A percentile compares a stretch with the other conserved stretches of the same genome.
phyloP scores from a whole-genome alignment of 2,797 vertebrate species.

The Bryconaethiops microstoma region DNA sequence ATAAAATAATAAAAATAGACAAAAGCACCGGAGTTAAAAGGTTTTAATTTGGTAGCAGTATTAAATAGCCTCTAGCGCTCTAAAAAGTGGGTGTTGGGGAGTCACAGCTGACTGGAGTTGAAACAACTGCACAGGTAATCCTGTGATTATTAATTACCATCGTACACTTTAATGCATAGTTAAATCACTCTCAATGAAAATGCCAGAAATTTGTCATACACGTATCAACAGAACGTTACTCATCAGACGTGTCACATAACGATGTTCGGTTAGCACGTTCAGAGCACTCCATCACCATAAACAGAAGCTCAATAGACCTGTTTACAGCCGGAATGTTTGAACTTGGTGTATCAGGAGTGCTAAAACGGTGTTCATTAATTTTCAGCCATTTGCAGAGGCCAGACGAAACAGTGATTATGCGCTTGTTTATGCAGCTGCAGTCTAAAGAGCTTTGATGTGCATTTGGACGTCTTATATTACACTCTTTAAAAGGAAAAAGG shows the following conservation, averaged over 20 bases:
- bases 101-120: neutral
- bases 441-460: neutral
- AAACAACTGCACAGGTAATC: slow-evolving; percentile 1
- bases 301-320: neutral
- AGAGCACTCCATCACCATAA: slow-evolving; percentile 1
- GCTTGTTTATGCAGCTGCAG: neutral
- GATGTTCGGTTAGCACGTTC: slow-evolving; percentile 10
- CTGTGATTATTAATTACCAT: neutral
- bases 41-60: too few relatives aligned
- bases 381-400: neutral
- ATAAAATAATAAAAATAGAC: too few relatives aligned
- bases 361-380: neutral
- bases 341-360: neutral
- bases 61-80: too few relatives aligned
- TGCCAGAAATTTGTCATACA: neutral
- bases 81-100: neutral
- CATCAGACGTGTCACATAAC: slow-evolving; percentile 19
- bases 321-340: neutral
- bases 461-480: too few relatives aligned
- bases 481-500: too few relatives aligned
- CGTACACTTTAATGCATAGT: neutral
- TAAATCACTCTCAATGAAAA: slow-evolving; percentile 9
- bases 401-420: neutral
- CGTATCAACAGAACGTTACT: slow-evolving; percentile 14
- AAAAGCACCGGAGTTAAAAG: too few relatives aligned